phyloP scores from a whole-genome alignment of 2,888 invertebrate species.

The Hydropsyche betteni region DNA sequence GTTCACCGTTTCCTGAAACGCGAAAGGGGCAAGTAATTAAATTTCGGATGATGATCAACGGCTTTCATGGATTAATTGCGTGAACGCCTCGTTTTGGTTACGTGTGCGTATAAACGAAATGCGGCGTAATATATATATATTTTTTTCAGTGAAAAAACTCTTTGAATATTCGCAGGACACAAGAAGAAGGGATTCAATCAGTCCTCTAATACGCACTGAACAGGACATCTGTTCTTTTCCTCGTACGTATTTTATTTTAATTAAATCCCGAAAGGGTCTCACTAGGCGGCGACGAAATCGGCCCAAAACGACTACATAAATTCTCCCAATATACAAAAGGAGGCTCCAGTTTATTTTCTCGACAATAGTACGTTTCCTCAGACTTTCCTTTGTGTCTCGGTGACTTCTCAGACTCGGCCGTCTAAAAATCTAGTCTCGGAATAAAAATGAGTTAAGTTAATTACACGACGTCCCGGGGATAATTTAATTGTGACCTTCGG shows the following conservation, averaged over 20 bases:
- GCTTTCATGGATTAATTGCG: no score
- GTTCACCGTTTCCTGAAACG: neutral
- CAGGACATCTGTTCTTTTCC: no score
- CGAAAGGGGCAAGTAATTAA: constrained; percentile 6
- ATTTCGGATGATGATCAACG: neutral
- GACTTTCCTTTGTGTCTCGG: neutral
- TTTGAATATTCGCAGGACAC: no score
- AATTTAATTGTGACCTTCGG: constrained; percentile 36
- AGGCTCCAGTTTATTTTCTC: no score
- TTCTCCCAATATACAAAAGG: neutral
- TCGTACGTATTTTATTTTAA: no score
- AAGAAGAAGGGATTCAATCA: no score
- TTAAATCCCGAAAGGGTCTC: no score
- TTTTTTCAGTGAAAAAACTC: no score
- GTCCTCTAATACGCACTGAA: no score
- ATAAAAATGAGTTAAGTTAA: constrained; percentile 43
- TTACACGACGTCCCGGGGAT: constrained; percentile 27
- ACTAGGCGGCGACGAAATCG: neutral
- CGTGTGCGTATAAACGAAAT: no score
- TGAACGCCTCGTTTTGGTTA: no score
- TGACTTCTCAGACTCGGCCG: neutral
- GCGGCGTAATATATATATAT: no score
- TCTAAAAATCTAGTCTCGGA: constrained; percentile 3
- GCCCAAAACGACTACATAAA: constrained; percentile 19
- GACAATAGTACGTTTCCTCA: neutral